These are phyloP conservation scores for Callorhinus ursinus DNA, from an alignment of 2,113 vertebrate species.

Conservation along the genomic window DNA sequence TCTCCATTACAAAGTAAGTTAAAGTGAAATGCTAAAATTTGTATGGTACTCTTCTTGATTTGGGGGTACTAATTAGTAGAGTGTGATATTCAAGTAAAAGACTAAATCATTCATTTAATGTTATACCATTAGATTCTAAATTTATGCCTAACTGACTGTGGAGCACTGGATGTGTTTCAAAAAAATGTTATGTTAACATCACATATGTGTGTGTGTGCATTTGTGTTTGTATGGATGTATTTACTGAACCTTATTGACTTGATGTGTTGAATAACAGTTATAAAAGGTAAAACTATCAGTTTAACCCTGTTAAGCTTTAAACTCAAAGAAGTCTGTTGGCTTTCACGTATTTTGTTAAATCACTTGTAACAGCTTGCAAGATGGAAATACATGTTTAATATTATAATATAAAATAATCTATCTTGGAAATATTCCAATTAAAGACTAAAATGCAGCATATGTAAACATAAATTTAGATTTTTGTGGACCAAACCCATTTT, in stretches of 20 bases:
- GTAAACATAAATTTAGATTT: neutral
- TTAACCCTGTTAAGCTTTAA: neutral
- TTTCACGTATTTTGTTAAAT: constrained; percentile 3
- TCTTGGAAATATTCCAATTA: neutral
- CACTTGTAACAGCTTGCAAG: neutral
- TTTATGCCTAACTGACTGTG: neutral
- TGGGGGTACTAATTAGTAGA: neutral
- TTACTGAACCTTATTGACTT: neutral
- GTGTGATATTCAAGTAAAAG: constrained; percentile 22
- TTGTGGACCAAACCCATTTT: neutral
- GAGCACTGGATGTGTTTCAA: neutral
- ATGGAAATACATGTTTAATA: neutral
- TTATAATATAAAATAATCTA: neutral
- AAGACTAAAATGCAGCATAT: neutral
- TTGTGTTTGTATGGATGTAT: neutral
- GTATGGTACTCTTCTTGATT: neutral
- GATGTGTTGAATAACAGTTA: neutral
- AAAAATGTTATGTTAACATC: neutral
- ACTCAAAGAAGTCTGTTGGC: neutral
- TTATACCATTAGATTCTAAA: constrained; percentile 48
- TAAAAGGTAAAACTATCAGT: neutral
- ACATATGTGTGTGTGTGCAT: neutral
- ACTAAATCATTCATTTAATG: constrained; percentile 32
- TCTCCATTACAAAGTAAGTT: neutral
- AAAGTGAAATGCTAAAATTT: neutral